Conservation (phyloP, 1,140 invertebrate species). For the Lineus longissimus region DNA sequence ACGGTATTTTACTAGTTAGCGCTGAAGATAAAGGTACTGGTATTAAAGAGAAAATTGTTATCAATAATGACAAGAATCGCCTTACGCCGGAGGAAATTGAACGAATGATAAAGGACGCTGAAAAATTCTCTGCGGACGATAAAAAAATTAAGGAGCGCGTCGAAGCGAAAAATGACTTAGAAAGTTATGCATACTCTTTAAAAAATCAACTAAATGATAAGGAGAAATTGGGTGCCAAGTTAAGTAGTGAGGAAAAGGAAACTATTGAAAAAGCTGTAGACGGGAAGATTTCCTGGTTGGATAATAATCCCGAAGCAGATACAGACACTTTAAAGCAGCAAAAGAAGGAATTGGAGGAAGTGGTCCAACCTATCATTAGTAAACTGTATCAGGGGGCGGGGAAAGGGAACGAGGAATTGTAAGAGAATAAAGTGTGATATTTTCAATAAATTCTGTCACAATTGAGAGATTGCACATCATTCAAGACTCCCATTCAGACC, state of each 20-base stretch:
- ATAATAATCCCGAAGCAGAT: constrained; percentile 91
- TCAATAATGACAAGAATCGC: constrained; percentile 97
- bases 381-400: constrained; percentile 92
- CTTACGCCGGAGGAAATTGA: constrained; percentile 98
- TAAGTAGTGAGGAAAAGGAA: constrained; percentile 84
- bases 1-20: constrained; percentile 88
- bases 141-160: constrained; percentile 90
- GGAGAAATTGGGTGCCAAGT: constrained; percentile 93
- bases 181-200: constrained; percentile 95
- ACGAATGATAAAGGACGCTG: constrained; percentile 96
- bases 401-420: constrained; percentile 78
- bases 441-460: too few species aligned
- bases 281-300: constrained; percentile 96
- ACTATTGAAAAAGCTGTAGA: constrained; percentile 94
- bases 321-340: constrained; percentile 92
- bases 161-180: constrained; percentile 81
- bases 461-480: too few species aligned
- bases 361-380: constrained; percentile 95
- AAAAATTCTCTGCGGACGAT: constrained; percentile 98
- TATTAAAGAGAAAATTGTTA: constrained; percentile 97
- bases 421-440: constrained; percentile 33
- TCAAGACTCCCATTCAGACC: too few species aligned
- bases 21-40: constrained; percentile 99
- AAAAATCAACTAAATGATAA: constrained; percentile 98
- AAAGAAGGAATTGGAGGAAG: constrained; percentile 93